A percentile compares a stretch with the other conserved stretches of the same genome.
Conservation (phyloP, 2,888 invertebrate species). For the Pemphredon lugubris region DNA sequence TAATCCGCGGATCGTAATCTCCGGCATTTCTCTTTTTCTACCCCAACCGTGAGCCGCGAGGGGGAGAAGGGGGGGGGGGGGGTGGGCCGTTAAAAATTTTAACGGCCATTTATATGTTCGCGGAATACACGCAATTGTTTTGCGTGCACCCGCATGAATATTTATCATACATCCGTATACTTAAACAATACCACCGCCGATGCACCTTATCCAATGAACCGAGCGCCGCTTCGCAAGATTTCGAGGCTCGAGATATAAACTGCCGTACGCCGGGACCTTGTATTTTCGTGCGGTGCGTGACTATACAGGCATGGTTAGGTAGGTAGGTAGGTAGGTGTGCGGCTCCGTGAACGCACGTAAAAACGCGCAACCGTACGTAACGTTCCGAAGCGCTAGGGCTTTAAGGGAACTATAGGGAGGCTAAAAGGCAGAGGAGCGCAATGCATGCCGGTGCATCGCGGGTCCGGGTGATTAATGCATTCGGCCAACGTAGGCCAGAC, state of each 20-base stretch:
- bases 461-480: conserved; percentile 77
- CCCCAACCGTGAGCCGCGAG: conserved; percentile 1
- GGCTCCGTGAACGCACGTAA: too few relatives aligned
- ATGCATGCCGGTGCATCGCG: conserved; percentile 61
- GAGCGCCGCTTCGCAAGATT: conserved; percentile 9
- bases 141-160: conserved; percentile 30
- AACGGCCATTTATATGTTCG: conserved; percentile 50
- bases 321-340: too few relatives aligned
- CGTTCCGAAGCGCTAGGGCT: conserved; percentile 26
- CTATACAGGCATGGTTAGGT: too few relatives aligned
- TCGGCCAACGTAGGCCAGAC: conserved; percentile 70
- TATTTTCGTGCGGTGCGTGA: conserved; percentile 64
- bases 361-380: too few relatives aligned
- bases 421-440: conserved; percentile 34
- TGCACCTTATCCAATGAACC: conserved; percentile 15
- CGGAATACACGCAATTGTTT: background rate
- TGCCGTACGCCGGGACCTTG: conserved; percentile 1
- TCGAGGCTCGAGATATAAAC: background rate
- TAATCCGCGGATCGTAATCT: conserved; percentile 4
- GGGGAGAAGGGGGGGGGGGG: too few relatives aligned
- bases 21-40: background rate
- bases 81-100: conserved; percentile 43
- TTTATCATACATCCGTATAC: conserved; percentile 31
- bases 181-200: conserved; percentile 14
- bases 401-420: conserved; percentile 37